phyloP scores from a whole-genome alignment of 2,113 vertebrate genomes.

The Crotalus helleri region DNA sequence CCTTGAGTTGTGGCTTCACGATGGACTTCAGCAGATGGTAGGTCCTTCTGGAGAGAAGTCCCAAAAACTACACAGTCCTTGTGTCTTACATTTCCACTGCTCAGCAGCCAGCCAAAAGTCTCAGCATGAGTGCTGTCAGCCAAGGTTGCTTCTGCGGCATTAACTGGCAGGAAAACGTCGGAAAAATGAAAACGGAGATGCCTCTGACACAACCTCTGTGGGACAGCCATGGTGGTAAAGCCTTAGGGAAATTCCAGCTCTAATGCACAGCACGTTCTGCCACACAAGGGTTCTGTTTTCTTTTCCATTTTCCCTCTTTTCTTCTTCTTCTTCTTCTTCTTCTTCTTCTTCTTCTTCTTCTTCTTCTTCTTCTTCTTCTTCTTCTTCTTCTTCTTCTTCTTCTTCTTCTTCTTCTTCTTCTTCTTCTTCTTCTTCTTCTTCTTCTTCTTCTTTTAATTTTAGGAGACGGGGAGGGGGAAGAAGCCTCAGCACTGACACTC shows the following conservation, averaged over 20 bases:
- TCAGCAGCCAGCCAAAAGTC: neutral
- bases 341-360: no score
- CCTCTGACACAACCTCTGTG: constrained; percentile 37
- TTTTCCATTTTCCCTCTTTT: neutral
- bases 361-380: no score
- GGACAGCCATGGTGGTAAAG: constrained; percentile 58
- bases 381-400: no score
- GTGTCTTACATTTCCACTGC: neutral
- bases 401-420: no score
- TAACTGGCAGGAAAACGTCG: constrained; percentile 14
- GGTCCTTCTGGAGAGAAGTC: neutral
- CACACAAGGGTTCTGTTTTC: constrained; percentile 43
- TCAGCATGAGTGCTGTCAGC: neutral
- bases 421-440: no score
- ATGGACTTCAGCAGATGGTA: neutral
- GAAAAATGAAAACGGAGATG: constrained; percentile 32
- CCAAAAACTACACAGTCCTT: neutral
- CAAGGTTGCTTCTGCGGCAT: neutral
- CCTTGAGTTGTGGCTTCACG: neutral
- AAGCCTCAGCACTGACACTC: constrained; percentile 55
- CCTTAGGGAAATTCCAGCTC: constrained; percentile 60
- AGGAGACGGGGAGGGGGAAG: neutral
- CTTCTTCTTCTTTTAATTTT: neutral
- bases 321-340: no score
- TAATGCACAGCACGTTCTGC: constrained; percentile 55